phyloP scores from a whole-genome alignment of 1,140 invertebrate species.

The Lutraria rhynchaena region DNA sequence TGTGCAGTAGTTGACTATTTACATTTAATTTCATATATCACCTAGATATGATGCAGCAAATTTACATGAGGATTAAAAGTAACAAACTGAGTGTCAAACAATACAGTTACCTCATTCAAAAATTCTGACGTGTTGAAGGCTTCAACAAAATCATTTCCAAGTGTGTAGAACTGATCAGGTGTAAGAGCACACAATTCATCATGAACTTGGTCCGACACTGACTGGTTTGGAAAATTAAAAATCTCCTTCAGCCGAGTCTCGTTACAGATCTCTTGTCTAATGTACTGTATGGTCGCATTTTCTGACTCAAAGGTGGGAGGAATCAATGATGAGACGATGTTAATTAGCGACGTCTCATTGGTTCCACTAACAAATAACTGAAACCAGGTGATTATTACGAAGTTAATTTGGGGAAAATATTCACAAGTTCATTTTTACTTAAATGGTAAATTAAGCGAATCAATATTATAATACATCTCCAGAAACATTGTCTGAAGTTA shows the following conservation, averaged over 20 bases:
- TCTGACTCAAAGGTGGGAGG: slow-evolving; percentile 16
- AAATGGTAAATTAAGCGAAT: too few species aligned
- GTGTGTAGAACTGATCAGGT: slow-evolving; percentile 1
- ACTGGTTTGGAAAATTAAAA: slow-evolving; percentile 48
- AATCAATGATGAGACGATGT: slow-evolving; percentile 13
- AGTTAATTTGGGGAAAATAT: too few species aligned
- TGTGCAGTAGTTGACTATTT: too few species aligned
- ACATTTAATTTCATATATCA: too few species aligned
- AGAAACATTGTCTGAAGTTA: too few species aligned
- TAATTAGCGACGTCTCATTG: slow-evolving; percentile 14
- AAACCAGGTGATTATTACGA: too few species aligned
- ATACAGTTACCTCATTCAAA: slow-evolving; percentile 12
- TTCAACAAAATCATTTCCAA: slow-evolving; percentile 22
- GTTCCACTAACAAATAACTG: slow-evolving; percentile 20
- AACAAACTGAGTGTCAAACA: too few species aligned
- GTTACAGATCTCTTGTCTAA: slow-evolving; percentile 42
- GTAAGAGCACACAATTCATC: slow-evolving; percentile 52
- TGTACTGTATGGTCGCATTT: slow-evolving; percentile 28
- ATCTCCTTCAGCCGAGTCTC: slow-evolving; percentile 41
- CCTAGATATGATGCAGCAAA: too few species aligned
- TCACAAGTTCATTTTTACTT: too few species aligned
- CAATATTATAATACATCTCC: too few species aligned
- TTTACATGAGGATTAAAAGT: too few species aligned
- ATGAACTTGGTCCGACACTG: slow-evolving; percentile 43
- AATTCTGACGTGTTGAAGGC: slow-evolving; percentile 40